Conservation (phyloP, 1,140 invertebrate species). For the Trichomalopsis sarcophagae region DNA sequence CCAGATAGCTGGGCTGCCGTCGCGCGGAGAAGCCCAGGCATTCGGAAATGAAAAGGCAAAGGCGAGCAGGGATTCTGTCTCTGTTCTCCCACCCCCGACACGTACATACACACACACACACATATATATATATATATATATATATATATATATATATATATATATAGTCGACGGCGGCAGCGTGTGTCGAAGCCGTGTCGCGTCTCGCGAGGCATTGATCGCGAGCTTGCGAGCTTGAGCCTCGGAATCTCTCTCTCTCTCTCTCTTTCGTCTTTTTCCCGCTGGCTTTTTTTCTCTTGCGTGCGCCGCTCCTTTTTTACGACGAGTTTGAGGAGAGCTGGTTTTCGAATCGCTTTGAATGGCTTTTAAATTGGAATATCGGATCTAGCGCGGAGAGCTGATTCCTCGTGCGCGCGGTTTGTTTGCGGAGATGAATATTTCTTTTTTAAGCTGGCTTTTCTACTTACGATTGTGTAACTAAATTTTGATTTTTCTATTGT, state of each 20-base stretch:
- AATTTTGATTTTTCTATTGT: too few relatives aligned
- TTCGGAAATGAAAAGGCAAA: conserved; percentile 40
- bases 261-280: not conserved
- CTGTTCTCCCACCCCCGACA: not conserved
- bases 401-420: not conserved
- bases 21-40: not conserved
- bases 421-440: not conserved
- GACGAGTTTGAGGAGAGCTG: too few relatives aligned
- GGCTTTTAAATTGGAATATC: conserved; percentile 12
- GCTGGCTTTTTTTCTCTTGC: not conserved
- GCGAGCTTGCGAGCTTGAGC: not conserved
- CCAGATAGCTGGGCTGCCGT: not conserved
- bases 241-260: conserved; percentile 16
- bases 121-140: too few relatives aligned
- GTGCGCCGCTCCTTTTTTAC: not conserved
- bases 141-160: not conserved
- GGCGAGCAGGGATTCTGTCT: conserved; percentile 18
- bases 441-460: not conserved
- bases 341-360: conserved; percentile 4
- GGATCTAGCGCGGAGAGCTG: not conserved
- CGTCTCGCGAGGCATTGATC: conserved; percentile 28
- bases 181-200: conserved; percentile 27
- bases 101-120: not conserved
- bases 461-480: too few relatives aligned
- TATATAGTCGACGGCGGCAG: not conserved